Conservation (phyloP, 2,888 invertebrate genomes). For the Napeogenes sylphis region DNA sequence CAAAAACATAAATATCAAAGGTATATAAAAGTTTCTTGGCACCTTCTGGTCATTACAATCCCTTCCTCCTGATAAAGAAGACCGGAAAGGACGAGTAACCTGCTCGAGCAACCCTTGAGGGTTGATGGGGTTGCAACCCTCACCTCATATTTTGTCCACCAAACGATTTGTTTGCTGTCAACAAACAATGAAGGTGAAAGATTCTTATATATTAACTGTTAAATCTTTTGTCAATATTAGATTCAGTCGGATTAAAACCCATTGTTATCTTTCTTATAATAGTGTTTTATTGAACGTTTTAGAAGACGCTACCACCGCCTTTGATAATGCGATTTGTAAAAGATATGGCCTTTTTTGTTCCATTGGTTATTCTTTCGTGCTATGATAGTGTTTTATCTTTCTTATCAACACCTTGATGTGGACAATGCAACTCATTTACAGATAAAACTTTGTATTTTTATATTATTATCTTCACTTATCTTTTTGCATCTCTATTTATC, state of each 20-base stretch:
- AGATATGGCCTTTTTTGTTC: slow-evolving; percentile 46
- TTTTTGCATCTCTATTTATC: too few relatives aligned
- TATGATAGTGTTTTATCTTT: slow-evolving; percentile 17
- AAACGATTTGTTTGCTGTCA: slow-evolving; percentile 77
- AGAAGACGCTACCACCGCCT: slow-evolving; percentile 51
- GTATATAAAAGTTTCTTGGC: too few relatives aligned
- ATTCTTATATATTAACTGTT: slow-evolving; percentile 60
- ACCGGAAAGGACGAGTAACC: slow-evolving; percentile 58
- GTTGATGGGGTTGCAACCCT: slow-evolving; percentile 65
- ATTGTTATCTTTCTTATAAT: slow-evolving; percentile 52
- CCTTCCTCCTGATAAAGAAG: slow-evolving; percentile 54
- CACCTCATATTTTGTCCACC: slow-evolving; percentile 59
- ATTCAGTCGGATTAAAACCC: slow-evolving; percentile 57
- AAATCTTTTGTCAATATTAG: slow-evolving; percentile 63
- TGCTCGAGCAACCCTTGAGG: slow-evolving; percentile 70
- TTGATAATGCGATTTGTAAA: slow-evolving; percentile 53
- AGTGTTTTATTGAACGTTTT: slow-evolving; percentile 62
- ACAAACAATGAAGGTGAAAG: slow-evolving; percentile 69
- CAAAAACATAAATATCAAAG: too few relatives aligned
- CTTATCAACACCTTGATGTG: slow-evolving; percentile 9
- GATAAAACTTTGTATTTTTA: slow-evolving; percentile 9
- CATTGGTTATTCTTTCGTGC: slow-evolving; percentile 30
- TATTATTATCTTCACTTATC: neutral
- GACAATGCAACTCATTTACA: slow-evolving; percentile 8
- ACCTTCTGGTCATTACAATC: slow-evolving; percentile 13